phyloP scores from a whole-genome alignment of 2,113 vertebrate species.

The Sinocyclocheilus maitianheensis region DNA sequence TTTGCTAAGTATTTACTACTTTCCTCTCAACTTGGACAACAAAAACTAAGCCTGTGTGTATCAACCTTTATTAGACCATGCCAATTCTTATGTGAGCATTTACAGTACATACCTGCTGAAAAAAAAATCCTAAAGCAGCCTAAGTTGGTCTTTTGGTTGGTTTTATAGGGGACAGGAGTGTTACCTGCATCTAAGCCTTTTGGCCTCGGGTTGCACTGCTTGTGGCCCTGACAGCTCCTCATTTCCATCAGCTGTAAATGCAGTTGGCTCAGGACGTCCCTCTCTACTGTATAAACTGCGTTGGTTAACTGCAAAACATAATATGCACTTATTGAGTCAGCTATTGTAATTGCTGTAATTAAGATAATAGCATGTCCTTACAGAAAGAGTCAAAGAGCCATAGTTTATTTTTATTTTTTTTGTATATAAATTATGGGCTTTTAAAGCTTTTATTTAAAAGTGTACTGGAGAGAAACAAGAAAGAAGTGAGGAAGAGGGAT shows the following conservation, averaged over 20 bases:
- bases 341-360: neutral
- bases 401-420: neutral
- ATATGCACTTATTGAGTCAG: neutral
- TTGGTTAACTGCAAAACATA: conserved; percentile 85
- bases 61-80: neutral
- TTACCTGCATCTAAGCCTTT: conserved; percentile 88
- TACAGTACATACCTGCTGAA: neutral
- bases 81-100: neutral
- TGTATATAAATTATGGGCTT: neutral
- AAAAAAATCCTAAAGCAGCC: neutral
- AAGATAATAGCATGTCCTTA: too few species aligned
- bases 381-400: too few species aligned
- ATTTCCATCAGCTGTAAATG: conserved; percentile 94
- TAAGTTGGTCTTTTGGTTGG: neutral
- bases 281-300: conserved; percentile 87
- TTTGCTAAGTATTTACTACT: neutral
- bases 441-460: too few species aligned
- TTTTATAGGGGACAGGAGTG: neutral
- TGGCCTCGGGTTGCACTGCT: conserved; percentile 91
- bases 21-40: neutral
- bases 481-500: neutral
- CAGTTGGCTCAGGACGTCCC: conserved; percentile 87
- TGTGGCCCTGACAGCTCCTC: conserved; percentile 93
- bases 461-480: neutral
- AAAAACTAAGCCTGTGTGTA: neutral